Percentiles rank a stretch among this genome's conserved stretches.
Conservation (phyloP, 35 echinoderm and acorn worm species). For the Heliocidaris tuberculata region DNA sequence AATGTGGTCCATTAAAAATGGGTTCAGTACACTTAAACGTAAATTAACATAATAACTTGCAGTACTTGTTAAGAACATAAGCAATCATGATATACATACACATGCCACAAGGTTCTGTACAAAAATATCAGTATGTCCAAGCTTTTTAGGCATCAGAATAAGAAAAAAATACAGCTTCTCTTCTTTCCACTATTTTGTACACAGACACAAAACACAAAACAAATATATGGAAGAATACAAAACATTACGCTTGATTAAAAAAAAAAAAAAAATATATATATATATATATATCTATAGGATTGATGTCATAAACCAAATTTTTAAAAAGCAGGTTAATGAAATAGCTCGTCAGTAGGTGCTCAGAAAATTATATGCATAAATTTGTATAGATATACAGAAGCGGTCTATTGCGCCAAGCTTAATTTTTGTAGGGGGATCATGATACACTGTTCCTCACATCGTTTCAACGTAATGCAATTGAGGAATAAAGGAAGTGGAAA, state of each 20-base stretch:
- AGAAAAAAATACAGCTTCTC: not conserved
- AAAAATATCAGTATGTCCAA: slow-evolving; percentile 13
- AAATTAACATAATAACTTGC: not conserved
- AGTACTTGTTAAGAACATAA: not conserved
- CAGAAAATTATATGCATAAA: too few relatives aligned
- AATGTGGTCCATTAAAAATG: not conserved
- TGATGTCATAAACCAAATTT: too few relatives aligned
- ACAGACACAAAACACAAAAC: not conserved
- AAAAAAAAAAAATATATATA: too few relatives aligned
- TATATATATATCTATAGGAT: too few relatives aligned
- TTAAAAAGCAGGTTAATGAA: too few relatives aligned
- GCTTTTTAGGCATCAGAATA: not conserved
- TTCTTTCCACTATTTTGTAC: not conserved
- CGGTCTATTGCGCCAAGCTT: too few relatives aligned
- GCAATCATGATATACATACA: not conserved
- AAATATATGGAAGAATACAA: not conserved
- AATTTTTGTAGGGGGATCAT: too few relatives aligned
- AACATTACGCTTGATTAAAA: not conserved
- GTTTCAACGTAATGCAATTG: too few relatives aligned
- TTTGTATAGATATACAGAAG: too few relatives aligned
- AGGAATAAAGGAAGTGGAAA: too few relatives aligned
- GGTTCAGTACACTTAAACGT: not conserved
- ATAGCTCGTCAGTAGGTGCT: too few relatives aligned
- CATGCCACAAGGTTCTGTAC: not conserved
- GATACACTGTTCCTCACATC: too few relatives aligned